Evolutionary conservation across 1,140 invertebrate genomes (phyloP).

Genomic region (Apolygus lucorum): DNA sequence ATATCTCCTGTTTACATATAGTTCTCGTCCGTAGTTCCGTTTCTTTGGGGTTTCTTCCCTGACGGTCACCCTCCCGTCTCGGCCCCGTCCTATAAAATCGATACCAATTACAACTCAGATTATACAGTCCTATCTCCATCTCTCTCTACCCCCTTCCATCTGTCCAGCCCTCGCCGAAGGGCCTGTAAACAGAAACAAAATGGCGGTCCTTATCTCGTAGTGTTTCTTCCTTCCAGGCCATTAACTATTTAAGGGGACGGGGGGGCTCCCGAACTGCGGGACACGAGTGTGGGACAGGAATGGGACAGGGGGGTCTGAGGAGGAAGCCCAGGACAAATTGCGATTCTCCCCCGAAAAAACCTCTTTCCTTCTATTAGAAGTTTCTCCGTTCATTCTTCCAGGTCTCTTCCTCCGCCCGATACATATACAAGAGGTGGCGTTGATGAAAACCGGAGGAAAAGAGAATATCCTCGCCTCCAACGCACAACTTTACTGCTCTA

Average conservation of each 20-base stretch:
- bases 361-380: not conserved
- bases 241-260: not conserved
- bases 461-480: too few relatives aligned
- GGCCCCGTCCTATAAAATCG: not conserved
- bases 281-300: too few relatives aligned
- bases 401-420: too few relatives aligned
- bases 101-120: not conserved
- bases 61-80: not conserved
- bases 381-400: not conserved
- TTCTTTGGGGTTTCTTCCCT: too few relatives aligned
- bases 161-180: not conserved
- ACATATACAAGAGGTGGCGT: not conserved
- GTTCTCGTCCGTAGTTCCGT: too few relatives aligned
- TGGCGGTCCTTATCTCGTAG: not conserved
- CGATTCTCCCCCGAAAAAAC: not conserved
- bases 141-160: not conserved
- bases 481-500: too few relatives aligned
- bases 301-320: not conserved
- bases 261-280: too few relatives aligned
- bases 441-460: too few relatives aligned
- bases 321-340: not conserved
- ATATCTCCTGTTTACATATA: too few relatives aligned
- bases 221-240: not conserved
- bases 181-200: not conserved
- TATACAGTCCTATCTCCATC: not conserved